A percentile compares a stretch with the other conserved stretches of the same genome.
phyloP scores from a whole-genome alignment of 2,113 vertebrate species.

The Serilophus lunatus region DNA sequence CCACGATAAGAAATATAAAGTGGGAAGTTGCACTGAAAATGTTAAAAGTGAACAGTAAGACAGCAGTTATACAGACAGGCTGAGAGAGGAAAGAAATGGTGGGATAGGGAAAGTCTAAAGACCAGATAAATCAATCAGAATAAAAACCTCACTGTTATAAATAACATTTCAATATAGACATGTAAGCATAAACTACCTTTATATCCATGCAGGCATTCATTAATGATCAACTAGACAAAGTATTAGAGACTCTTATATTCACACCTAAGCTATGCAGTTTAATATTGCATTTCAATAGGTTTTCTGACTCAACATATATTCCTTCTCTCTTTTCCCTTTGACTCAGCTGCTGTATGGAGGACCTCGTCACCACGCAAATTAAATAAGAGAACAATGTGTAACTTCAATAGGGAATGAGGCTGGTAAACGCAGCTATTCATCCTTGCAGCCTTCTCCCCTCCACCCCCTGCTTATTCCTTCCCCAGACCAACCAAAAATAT shows the following conservation, averaged over 20 bases:
- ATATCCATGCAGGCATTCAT: neutral
- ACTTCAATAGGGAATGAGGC: neutral
- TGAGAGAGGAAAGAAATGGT: neutral
- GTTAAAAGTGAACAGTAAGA: neutral
- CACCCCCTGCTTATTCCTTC: neutral
- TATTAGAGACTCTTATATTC: neutral
- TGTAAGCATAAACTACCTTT: neutral
- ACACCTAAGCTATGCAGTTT: neutral
- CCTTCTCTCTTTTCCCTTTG: neutral
- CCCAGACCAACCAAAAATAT: neutral
- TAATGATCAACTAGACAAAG: neutral
- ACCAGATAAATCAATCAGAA: neutral
- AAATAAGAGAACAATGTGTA: conserved; percentile 18
- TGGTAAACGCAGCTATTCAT: neutral
- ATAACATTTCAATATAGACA: neutral
- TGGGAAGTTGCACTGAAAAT: neutral
- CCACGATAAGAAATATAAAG: conserved; percentile 16
- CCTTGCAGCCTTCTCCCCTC: neutral
- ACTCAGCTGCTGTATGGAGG: neutral
- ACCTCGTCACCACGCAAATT: neutral
- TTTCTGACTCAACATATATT: neutral
- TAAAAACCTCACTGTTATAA: neutral
- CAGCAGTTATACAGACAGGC: neutral
- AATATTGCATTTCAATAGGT: neutral
- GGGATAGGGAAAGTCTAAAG: neutral